Evolutionary conservation across 2,888 invertebrate genomes (phyloP).

Genomic region (Agelastica alni): DNA sequence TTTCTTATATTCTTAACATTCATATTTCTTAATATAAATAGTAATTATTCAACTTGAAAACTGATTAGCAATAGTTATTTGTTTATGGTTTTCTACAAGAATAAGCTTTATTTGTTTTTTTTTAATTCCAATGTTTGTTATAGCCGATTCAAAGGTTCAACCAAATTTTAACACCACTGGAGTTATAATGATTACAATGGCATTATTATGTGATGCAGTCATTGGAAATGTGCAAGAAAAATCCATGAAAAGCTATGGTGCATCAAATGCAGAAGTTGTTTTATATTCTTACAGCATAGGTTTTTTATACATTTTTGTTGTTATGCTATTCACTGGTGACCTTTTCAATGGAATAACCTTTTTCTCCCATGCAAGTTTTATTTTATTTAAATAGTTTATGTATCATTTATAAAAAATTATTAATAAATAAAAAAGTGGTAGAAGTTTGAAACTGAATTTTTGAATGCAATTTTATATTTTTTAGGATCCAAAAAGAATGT

Average conservation of each 20-base stretch:
- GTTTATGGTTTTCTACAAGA: no score
- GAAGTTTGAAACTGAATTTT: no score
- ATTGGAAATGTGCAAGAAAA: slow-evolving; percentile 98
- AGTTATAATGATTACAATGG: slow-evolving; percentile 77
- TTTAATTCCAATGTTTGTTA: slow-evolving; percentile 51
- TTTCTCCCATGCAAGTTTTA: slow-evolving; percentile 72
- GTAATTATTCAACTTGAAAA: no score
- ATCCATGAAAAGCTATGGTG: slow-evolving; percentile 82
- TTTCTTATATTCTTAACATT: no score
- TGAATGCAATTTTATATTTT: no score
- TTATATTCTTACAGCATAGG: slow-evolving; percentile 91
- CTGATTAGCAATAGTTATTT: no score
- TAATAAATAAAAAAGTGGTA: not conserved
- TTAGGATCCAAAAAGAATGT: slow-evolving; percentile 74
- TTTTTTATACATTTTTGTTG: slow-evolving; percentile 76
- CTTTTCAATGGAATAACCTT: slow-evolving; percentile 75
- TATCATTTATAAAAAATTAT: no score
- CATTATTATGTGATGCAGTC: slow-evolving; percentile 89
- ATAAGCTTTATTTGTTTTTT: no score
- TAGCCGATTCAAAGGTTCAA: slow-evolving; percentile 74
- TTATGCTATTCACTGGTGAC: slow-evolving; percentile 74
- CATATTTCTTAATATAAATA: no score
- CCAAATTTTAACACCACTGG: slow-evolving; percentile 75
- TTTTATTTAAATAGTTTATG: no score
- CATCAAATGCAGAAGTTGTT: slow-evolving; percentile 89